Conservation (phyloP, 2,797 vertebrate species). For the Hippocampus kuda region DNA sequence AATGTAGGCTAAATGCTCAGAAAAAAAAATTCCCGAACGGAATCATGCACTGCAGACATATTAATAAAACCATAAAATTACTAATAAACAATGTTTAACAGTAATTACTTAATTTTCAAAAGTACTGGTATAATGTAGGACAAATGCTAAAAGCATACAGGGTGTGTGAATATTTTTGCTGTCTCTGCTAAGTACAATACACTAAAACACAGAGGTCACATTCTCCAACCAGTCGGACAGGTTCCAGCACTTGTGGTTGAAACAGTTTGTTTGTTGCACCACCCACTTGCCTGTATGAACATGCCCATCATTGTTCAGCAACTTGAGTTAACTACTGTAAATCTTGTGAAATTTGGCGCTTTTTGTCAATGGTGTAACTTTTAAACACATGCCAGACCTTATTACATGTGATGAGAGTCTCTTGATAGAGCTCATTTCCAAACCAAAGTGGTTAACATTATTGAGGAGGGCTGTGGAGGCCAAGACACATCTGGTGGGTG, state of each 20-base stretch:
- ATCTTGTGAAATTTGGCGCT: neutral
- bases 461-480: constrained; percentile 15
- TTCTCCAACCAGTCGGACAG: constrained; percentile 42
- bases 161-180: neutral
- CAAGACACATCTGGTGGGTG: constrained; percentile 21
- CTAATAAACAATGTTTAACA: no score
- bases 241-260: constrained; percentile 9
- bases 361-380: neutral
- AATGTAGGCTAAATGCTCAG: no score
- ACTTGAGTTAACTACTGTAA: neutral
- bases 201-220: neutral
- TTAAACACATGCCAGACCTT: neutral
- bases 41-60: no score
- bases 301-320: neutral
- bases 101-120: no score
- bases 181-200: neutral
- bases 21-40: no score
- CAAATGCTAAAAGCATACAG: no score
- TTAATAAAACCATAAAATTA: no score
- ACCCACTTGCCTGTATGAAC: neutral
- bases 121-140: no score
- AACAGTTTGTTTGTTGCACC: neutral
- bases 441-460: neutral
- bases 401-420: neutral
- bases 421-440: neutral